phyloP scores from a whole-genome alignment of 2,797 vertebrate species.

The Lutjanus argentimaculatus region DNA sequence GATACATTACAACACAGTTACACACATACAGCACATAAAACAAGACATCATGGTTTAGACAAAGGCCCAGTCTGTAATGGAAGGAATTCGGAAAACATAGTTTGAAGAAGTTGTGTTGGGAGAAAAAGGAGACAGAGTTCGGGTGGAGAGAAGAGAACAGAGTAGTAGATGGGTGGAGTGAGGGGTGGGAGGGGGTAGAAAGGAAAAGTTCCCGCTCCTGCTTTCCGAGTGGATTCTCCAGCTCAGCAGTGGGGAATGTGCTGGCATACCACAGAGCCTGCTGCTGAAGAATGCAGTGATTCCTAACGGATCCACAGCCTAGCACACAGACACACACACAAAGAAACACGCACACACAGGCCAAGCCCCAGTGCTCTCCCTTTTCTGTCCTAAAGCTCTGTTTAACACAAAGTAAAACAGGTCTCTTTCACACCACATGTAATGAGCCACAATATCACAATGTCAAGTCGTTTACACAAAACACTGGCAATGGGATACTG shows the following conservation, averaged over 20 bases:
- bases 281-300: conserved; percentile 92
- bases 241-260: conserved; percentile 94
- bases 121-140: not conserved
- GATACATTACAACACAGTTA: conserved; percentile 27
- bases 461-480: conserved; percentile 29
- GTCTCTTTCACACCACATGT: conserved; percentile 6
- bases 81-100: conserved; percentile 61
- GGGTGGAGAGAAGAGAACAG: conserved; percentile 44
- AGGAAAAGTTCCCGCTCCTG: conserved; percentile 78
- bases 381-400: not conserved
- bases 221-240: conserved; percentile 85
- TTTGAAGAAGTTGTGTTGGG: conserved; percentile 21
- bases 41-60: conserved; percentile 41
- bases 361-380: conserved; percentile 8
- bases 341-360: conserved; percentile 18
- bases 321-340: conserved; percentile 17
- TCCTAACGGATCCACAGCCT: conserved; percentile 69
- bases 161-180: conserved; percentile 60
- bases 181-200: conserved; percentile 50
- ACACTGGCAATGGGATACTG: not conserved
- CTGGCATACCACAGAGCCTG: conserved; percentile 90
- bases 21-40: conserved; percentile 30
- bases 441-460: conserved; percentile 8
- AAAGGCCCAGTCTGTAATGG: conserved; percentile 39
- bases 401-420: not conserved